Conservation (phyloP, 2,797 vertebrate genomes). For the Sebastiscus albofasciatus region DNA sequence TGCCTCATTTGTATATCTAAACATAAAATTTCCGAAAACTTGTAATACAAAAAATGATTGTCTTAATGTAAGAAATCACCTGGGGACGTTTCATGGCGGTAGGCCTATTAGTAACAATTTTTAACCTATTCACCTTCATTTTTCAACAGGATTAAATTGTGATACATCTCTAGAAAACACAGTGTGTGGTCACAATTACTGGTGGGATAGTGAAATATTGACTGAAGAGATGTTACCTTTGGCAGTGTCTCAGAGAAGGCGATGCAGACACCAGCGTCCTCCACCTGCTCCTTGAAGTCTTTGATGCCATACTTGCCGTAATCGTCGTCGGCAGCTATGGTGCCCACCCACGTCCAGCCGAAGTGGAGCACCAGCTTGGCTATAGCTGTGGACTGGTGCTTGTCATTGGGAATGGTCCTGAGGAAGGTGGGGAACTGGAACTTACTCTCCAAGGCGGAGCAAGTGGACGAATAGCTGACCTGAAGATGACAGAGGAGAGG, state of each 20-base stretch:
- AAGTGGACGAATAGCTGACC: conserved; percentile 88
- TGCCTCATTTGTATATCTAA: too few relatives aligned
- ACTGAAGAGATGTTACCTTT: conserved; percentile 68
- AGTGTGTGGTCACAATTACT: background rate
- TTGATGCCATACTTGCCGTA: conserved; percentile 91
- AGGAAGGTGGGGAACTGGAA: conserved; percentile 91
- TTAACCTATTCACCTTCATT: background rate
- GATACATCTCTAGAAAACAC: background rate
- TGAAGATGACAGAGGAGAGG: conserved; percentile 46
- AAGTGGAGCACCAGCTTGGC: conserved; percentile 87
- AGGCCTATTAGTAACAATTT: too few relatives aligned
- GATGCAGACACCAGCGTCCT: conserved; percentile 85
- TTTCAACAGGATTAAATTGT: background rate
- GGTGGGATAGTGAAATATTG: background rate
- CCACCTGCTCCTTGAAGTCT: conserved; percentile 86
- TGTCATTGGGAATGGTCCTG: conserved; percentile 84
- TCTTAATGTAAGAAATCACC: too few relatives aligned
- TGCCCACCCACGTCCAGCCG: conserved; percentile 90
- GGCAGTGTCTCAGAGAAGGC: conserved; percentile 89
- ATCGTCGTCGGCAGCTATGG: conserved; percentile 87
- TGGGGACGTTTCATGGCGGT: too few relatives aligned
- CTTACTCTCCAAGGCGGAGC: conserved; percentile 86
- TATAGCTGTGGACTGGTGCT: conserved; percentile 84
- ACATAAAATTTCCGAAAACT: too few relatives aligned
- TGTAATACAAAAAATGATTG: too few relatives aligned